Conservation (phyloP, 1,140 invertebrate species). For the Bombus huntii region DNA sequence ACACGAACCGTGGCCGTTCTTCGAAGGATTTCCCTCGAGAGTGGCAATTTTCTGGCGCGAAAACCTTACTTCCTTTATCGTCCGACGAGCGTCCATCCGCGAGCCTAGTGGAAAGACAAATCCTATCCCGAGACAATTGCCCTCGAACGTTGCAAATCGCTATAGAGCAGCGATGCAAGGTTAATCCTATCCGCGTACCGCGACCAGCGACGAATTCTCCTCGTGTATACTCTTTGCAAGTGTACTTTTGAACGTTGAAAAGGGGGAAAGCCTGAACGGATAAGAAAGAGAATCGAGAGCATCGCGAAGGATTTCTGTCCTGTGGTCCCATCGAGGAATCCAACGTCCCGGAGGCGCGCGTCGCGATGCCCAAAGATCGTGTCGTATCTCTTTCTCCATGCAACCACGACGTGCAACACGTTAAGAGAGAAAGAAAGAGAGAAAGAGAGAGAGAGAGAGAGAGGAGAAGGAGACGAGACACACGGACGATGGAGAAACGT, state of each 20-base stretch:
- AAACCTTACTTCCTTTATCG: constrained; percentile 1
- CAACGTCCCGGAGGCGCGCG: constrained; percentile 24
- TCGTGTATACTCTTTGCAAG: neutral
- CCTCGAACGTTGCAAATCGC: neutral
- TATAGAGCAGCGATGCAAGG: neutral
- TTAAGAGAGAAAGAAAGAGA: neutral
- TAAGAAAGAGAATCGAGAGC: neutral
- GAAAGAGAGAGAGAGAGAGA: neutral
- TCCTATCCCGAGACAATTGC: neutral
- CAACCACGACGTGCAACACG: neutral
- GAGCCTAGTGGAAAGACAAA: neutral
- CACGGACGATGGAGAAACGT: constrained; percentile 10
- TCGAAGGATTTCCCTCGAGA: neutral
- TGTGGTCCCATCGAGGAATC: constrained; percentile 33
- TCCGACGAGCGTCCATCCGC: neutral
- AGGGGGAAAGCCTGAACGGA: neutral
- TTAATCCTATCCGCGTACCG: neutral
- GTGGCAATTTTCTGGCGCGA: constrained; percentile 8
- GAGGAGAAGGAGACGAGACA: neutral
- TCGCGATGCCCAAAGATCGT: constrained; percentile 48
- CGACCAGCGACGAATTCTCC: neutral
- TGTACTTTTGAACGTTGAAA: neutral
- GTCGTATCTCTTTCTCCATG: constrained; percentile 53
- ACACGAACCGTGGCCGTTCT: neutral
- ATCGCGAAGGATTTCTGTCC: neutral